These are phyloP conservation scores for Danio tinwini DNA, from an alignment of 2,797 vertebrate species.

Conservation along the genomic window DNA sequence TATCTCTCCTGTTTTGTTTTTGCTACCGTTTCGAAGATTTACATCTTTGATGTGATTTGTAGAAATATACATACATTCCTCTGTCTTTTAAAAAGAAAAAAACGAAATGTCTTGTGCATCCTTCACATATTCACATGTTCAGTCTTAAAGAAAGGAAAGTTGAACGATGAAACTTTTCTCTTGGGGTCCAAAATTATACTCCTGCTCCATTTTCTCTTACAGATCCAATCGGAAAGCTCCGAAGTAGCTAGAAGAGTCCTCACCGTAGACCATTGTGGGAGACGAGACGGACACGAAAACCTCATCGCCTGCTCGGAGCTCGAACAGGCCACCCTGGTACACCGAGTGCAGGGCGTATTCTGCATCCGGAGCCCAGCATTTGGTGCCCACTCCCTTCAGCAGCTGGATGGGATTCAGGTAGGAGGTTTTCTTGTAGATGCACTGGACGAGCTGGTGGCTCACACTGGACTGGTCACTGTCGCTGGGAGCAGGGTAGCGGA, in stretches of 20 bases:
- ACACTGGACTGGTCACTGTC: slow-evolving; percentile 76
- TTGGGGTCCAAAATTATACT: slow-evolving; percentile 31
- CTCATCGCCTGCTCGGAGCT: slow-evolving; percentile 85
- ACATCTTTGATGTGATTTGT: slow-evolving; percentile 65
- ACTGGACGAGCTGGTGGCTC: slow-evolving; percentile 88
- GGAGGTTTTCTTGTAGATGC: slow-evolving; percentile 86
- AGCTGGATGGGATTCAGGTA: slow-evolving; percentile 85
- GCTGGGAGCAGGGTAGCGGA: slow-evolving; percentile 81
- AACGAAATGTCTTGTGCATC: slow-evolving; percentile 43
- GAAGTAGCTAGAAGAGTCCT: slow-evolving; percentile 87
- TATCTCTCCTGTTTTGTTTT: slow-evolving; percentile 60
- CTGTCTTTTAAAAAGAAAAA: slow-evolving; percentile 62
- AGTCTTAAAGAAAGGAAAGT: slow-evolving; percentile 49
- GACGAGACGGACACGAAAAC: slow-evolving; percentile 89
- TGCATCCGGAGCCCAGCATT: slow-evolving; percentile 87
- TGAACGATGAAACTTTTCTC: slow-evolving; percentile 39
- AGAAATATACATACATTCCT: slow-evolving; percentile 74
- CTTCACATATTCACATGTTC: slow-evolving; percentile 38
- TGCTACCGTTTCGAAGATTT: slow-evolving; percentile 53
- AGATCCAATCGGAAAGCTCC: slow-evolving; percentile 87
- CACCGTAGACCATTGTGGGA: slow-evolving; percentile 79
- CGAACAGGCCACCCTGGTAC: slow-evolving; percentile 91
- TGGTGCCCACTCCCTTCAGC: slow-evolving; percentile 89
- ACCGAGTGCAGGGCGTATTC: slow-evolving; percentile 89
- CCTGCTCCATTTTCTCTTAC: slow-evolving; percentile 66